These are phyloP conservation scores for Sericinus montela DNA, from an alignment of 2,888 invertebrate genomes.

Conservation along the genomic window DNA sequence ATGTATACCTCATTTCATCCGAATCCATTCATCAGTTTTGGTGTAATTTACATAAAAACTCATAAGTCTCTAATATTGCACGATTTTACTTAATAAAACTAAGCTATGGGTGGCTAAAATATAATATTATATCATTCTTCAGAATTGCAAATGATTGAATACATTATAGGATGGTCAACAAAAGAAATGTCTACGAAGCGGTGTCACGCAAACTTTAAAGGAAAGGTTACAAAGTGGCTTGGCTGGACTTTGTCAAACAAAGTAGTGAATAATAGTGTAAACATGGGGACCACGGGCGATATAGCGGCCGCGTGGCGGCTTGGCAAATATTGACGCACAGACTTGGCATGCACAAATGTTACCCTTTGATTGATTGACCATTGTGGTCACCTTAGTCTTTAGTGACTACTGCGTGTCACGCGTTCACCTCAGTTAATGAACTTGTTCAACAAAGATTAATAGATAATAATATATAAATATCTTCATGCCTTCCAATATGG, in stretches of 20 bases:
- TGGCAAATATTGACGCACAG: slow-evolving; percentile 63
- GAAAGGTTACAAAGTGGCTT: slow-evolving; percentile 29
- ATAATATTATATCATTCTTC: too few species aligned
- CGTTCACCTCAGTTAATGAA: slow-evolving; percentile 2
- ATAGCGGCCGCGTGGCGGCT: slow-evolving; percentile 54
- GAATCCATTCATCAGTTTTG: too few species aligned
- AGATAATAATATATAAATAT: too few species aligned
- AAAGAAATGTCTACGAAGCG: slow-evolving; percentile 45
- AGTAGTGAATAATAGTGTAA: slow-evolving; percentile 67
- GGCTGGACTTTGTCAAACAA: slow-evolving; percentile 50
- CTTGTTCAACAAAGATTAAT: background rate
- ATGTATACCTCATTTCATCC: too few species aligned
- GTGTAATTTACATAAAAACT: too few species aligned
- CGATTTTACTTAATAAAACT: too few species aligned
- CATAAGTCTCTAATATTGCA: too few species aligned
- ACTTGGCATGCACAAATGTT: slow-evolving; percentile 50
- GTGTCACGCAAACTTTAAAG: slow-evolving; percentile 61
- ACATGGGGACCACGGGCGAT: slow-evolving; percentile 42
- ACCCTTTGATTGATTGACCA: slow-evolving; percentile 72
- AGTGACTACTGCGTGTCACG: slow-evolving; percentile 16
- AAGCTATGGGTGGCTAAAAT: too few species aligned
- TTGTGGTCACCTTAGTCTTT: slow-evolving; percentile 35
- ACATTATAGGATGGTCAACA: too few species aligned
- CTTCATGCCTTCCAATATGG: too few species aligned
- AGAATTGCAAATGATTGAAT: too few species aligned